Base-by-base conservation (phyloP, 2,113 vertebrate species). In the Kryptolebias marmoratus region DNA sequence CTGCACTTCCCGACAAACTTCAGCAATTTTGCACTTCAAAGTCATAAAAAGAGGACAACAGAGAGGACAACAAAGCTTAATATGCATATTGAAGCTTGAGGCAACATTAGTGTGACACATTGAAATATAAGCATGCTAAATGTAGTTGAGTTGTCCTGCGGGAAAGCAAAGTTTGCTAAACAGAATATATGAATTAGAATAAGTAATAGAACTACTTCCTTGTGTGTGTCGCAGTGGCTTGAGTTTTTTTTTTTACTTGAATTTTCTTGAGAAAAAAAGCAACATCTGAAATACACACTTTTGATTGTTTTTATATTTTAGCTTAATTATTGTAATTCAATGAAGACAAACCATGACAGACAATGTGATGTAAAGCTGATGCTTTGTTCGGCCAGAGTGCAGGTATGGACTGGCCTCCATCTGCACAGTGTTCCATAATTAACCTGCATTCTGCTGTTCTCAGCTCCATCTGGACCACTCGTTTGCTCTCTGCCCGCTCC, bases 21-120 rank as follows among this genome's bases (percentile, higher is more conserved):
- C 22, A 30, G 12, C 22, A 58, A n/a, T 18, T 42, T 65, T 50
- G 14, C 18, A 64, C 45, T 28, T 58, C 36, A 73, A 57, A 58
- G 61, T 31, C 42, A 16, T 16, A 57, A 71, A 57, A 11, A 5
- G 1, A 14, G 10, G 28, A 13, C 15, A 48, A 9, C 55, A 45
- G 18, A 59, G 27, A 56, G 57, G 52, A 53, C 14, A 16, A 30
- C 47, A 67, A 18, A 32, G 55, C 3, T 11, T 53, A 22, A 22
- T 53, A 10, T 30, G 13, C 58, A 48, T 30, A 30, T 36, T 27
- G 30, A 31, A 47, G 42, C 36, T 45, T 30, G 13, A 36, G 27
- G 31, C 52, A 44, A 68, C 47, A 30, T 61, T 14, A 30, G 14
- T 16, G 18, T 13, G 55, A 61, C 42, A 47, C 5, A 54, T 4